These are phyloP conservation scores for Bathynomus jamesi DNA, from an alignment of 1,140 invertebrate species.

Conservation along the genomic window DNA sequence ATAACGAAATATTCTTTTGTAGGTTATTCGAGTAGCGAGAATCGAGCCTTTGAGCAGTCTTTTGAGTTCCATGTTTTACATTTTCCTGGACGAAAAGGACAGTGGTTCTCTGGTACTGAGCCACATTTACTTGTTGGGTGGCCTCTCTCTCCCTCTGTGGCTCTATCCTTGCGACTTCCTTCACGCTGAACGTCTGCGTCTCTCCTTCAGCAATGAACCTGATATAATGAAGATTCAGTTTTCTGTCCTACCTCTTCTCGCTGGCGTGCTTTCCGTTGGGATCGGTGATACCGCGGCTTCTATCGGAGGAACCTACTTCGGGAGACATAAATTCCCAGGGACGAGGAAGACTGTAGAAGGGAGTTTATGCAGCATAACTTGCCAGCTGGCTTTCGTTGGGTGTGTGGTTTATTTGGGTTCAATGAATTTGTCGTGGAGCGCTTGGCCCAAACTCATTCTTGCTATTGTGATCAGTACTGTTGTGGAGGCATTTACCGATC, in stretches of 20 bases:
- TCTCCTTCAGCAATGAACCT: conserved; percentile 42
- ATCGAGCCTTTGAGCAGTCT: neutral
- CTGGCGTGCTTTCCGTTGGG: conserved; percentile 72
- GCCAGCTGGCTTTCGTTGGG: conserved; percentile 51
- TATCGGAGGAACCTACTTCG: conserved; percentile 62
- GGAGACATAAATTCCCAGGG: conserved; percentile 61
- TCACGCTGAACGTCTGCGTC: neutral
- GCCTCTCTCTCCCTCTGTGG: conserved; percentile 54
- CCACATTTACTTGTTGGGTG: conserved; percentile 72
- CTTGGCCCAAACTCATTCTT: conserved; percentile 20
- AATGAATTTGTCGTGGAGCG: conserved; percentile 10
- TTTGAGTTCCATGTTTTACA: conserved; percentile 58
- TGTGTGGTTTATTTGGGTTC: conserved; percentile 47
- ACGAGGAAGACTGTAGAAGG: conserved; percentile 63
- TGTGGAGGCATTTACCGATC: conserved; percentile 45
- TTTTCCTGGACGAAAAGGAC: conserved; percentile 79
- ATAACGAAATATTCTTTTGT: too few species aligned
- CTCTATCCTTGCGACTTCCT: conserved; percentile 42
- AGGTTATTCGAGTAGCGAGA: neutral
- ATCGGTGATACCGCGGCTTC: conserved; percentile 81
- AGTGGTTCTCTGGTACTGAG: conserved; percentile 64
- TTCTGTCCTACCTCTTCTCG: conserved; percentile 54
- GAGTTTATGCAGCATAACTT: conserved; percentile 43
- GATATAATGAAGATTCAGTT: conserved; percentile 49
- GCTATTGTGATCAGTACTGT: conserved; percentile 40